Conservation (phyloP, 2,797 vertebrate species). For the Scolopax rusticola region DNA sequence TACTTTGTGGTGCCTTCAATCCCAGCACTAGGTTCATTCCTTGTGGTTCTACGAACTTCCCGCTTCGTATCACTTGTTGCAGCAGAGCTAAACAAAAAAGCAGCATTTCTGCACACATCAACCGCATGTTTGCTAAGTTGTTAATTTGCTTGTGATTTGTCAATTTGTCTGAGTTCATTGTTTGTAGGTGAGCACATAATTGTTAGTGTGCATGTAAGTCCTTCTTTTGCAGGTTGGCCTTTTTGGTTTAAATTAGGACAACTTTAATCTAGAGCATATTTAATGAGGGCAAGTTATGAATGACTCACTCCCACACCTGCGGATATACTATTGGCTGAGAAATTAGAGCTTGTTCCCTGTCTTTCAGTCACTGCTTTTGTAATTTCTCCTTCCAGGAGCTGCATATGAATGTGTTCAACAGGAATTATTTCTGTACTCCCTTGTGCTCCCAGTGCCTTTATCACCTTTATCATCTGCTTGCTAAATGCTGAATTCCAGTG, state of each 20-base stretch:
- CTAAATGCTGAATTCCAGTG: neutral
- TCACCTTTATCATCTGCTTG: neutral
- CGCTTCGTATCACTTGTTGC: neutral
- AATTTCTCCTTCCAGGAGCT: neutral
- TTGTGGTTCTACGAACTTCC: neutral
- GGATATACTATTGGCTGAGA: neutral
- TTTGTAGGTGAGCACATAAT: neutral
- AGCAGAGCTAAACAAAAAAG: neutral
- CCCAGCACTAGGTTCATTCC: neutral
- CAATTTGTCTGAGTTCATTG: neutral
- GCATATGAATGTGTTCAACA: neutral
- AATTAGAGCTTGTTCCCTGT: neutral
- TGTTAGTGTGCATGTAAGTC: neutral
- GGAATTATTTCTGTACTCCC: neutral
- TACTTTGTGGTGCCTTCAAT: neutral
- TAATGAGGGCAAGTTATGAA: neutral
- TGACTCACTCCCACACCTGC: neutral
- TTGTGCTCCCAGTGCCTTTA: neutral
- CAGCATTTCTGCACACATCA: neutral
- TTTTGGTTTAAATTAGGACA: neutral
- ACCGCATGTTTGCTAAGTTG: neutral
- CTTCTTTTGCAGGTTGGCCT: neutral
- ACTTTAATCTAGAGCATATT: neutral
- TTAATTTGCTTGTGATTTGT: neutral
- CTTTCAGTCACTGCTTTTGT: neutral